Conservation (phyloP, 2,113 vertebrate genomes). For the Microcebus griseorufus region DNA sequence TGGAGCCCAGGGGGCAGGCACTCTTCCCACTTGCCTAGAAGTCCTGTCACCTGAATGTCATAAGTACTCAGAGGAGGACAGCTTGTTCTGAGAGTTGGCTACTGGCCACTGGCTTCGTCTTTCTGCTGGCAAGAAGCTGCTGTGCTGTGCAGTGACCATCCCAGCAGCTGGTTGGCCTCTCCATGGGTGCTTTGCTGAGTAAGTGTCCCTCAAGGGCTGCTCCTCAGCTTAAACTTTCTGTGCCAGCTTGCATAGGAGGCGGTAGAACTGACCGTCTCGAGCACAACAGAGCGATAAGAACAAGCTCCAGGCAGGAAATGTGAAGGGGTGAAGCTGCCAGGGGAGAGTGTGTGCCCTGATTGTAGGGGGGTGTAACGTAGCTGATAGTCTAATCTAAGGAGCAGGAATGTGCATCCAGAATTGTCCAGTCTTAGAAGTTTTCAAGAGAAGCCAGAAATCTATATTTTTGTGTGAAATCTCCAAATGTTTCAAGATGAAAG, state of each 20-base stretch:
- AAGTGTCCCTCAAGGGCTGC: neutral
- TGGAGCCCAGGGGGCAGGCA: neutral
- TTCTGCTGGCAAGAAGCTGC: neutral
- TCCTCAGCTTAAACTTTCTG: accelerated
- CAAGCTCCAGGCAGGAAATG: neutral
- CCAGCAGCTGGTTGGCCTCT: neutral
- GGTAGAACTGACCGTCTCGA: neutral
- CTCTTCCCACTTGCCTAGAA: neutral
- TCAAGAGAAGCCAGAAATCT: constrained; percentile 61
- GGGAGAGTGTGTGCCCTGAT: too few species aligned
- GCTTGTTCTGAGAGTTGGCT: constrained; percentile 6
- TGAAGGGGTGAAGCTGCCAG: accelerated
- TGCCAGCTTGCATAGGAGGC: neutral
- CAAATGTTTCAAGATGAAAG: neutral
- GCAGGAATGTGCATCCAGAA: neutral
- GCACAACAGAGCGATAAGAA: accelerated
- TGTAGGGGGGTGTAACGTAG: neutral
- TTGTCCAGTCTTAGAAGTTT: neutral
- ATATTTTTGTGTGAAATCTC: neutral
- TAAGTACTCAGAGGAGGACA: neutral
- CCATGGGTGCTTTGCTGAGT: accelerated
- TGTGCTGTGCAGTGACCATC: neutral
- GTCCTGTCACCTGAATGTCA: neutral
- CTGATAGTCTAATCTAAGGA: neutral
- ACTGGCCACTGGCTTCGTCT: constrained; percentile 3